phyloP scores from a whole-genome alignment of 2,113 vertebrate genomes.

The Gasterosteus aculeatus region DNA sequence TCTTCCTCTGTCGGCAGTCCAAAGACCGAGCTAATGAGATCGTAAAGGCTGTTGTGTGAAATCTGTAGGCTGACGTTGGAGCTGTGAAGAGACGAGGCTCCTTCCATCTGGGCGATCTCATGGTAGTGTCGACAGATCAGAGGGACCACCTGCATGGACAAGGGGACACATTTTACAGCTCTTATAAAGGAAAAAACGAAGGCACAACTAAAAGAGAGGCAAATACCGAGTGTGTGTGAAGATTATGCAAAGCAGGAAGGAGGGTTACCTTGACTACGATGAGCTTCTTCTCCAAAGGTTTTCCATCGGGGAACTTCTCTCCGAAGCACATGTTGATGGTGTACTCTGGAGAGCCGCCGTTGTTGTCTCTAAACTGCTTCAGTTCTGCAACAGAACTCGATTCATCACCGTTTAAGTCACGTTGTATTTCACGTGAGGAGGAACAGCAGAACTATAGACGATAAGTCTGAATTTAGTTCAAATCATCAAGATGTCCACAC shows the following conservation, averaged over 20 bases:
- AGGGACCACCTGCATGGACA: constrained; percentile 85
- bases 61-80: constrained; percentile 87
- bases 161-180: neutral
- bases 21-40: constrained; percentile 79
- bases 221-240: neutral
- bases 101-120: constrained; percentile 81
- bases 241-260: fast-evolving
- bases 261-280: constrained; percentile 89
- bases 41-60: constrained; percentile 85
- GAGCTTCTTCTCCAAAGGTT: constrained; percentile 87
- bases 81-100: constrained; percentile 89
- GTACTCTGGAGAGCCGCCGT: constrained; percentile 85
- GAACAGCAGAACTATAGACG: neutral
- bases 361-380: constrained; percentile 75
- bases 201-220: neutral
- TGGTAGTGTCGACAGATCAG: constrained; percentile 82
- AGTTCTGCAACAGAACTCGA: constrained; percentile 69
- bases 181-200: neutral
- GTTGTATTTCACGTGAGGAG: neutral
- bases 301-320: constrained; percentile 84
- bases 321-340: constrained; percentile 94
- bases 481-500: constrained; percentile 20
- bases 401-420: neutral
- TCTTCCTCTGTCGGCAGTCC: constrained; percentile 57
- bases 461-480: neutral